These are phyloP conservation scores for Ridgeia piscesae DNA, from an alignment of 1,140 invertebrate species.

Conservation along the genomic window DNA sequence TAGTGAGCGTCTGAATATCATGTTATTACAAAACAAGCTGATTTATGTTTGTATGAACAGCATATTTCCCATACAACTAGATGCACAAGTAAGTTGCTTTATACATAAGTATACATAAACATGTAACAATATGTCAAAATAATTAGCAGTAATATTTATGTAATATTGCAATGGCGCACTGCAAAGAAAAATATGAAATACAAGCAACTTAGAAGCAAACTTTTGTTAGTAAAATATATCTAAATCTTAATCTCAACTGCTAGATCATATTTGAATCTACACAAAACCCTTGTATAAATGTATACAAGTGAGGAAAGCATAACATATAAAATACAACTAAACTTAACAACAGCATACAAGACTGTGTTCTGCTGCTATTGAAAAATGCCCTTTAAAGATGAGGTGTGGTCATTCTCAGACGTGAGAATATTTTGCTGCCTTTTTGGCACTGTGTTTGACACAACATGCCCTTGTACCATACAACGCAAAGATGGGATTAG, in stretches of 20 bases:
- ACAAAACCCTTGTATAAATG: not conserved
- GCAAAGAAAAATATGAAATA: not conserved
- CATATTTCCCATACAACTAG: not conserved
- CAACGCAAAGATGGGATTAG: no score
- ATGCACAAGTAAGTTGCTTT: not conserved
- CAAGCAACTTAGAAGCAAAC: no score
- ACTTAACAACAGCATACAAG: not conserved
- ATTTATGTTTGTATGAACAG: not conserved
- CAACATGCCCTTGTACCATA: no score
- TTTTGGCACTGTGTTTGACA: not conserved
- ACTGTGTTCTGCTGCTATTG: not conserved
- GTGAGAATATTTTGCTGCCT: not conserved
- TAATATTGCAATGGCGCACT: not conserved
- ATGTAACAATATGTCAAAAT: not conserved
- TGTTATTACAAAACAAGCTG: not conserved
- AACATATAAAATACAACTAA: not conserved
- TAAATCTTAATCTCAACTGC: not conserved
- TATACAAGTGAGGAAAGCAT: not conserved
- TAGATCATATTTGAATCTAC: not conserved
- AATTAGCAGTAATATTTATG: not conserved
- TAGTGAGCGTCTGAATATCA: not conserved
- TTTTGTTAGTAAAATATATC: no score
- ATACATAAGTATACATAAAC: not conserved
- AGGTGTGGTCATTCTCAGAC: not conserved
- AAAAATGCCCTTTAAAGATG: not conserved